phyloP scores from a whole-genome alignment of 1,140 invertebrate species.

The Diorhabda elongata region DNA sequence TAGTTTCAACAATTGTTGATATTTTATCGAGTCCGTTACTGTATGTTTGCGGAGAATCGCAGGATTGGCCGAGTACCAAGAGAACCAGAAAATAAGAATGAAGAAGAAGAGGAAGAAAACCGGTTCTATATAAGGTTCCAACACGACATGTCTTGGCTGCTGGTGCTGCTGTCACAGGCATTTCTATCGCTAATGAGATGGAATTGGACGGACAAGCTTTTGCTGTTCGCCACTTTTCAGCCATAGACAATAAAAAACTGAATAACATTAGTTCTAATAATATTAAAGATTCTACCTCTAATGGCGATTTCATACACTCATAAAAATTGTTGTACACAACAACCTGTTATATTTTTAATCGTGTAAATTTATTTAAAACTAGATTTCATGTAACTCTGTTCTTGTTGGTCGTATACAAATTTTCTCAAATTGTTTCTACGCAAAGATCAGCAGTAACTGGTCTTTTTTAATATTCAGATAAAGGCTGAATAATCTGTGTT shows the following conservation, averaged over 20 bases:
- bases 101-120: slow-evolving; percentile 33
- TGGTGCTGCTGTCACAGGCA: slow-evolving; percentile 46
- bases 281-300: slow-evolving; percentile 31
- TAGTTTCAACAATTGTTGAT: too few species aligned
- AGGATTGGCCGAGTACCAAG: slow-evolving; percentile 39
- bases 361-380: neutral
- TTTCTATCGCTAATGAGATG: slow-evolving; percentile 48
- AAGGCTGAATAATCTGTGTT: too few species aligned
- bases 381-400: too few species aligned
- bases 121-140: slow-evolving; percentile 46
- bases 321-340: neutral
- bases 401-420: too few species aligned
- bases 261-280: slow-evolving; percentile 36
- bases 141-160: slow-evolving; percentile 44
- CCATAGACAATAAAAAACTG: slow-evolving; percentile 32
- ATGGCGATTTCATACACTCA: slow-evolving; percentile 21
- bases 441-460: too few species aligned
- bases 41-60: slow-evolving; percentile 36
- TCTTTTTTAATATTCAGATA: too few species aligned
- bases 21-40: neutral
- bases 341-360: neutral
- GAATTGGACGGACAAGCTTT: slow-evolving; percentile 47
- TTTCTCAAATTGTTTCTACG: too few species aligned
- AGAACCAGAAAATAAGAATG: slow-evolving; percentile 12
- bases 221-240: slow-evolving; percentile 41